Evolutionary conservation across 2,113 vertebrate species (phyloP), one percentile per base, ranked within the genome.

Genomic region (Heptranchias perlo): DNA sequence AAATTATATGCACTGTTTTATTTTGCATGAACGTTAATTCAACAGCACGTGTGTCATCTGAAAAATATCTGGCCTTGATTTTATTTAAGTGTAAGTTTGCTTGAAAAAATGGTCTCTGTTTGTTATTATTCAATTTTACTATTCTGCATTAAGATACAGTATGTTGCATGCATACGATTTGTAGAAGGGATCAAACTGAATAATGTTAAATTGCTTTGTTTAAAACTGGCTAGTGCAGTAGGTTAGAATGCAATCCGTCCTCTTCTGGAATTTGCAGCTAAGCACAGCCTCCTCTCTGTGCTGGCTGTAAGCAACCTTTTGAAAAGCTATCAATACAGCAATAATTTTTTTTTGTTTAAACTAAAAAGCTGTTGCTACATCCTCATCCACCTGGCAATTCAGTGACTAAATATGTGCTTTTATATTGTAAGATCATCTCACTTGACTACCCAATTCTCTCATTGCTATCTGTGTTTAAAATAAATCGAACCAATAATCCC

Each of bases 71-170:
- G 39, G 44, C 16, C 67, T 69, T 69, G 67, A 69, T 14, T 78
- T 89, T 91, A n/a, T n/a, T n/a, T n/a, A n/a, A n/a, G n/a, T n/a
- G n/a, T n/a, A 91, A 91, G 31, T 91, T 91, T 61, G 87, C 35
- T 91, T 61, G 13, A 61, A 61, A 87, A 92, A 61, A 78, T 78
- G 54, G 54, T 6, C n/a, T 21, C 54, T 54, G 14, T 16, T 78
- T 14, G 44, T 86, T 86, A 47, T 54, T 28, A 58, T 92, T 92
- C 28, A 58, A 92, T 35, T 92, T 92, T 58, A 61, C 4, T 92
- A n/a, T 92, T 61, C 54, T 92, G 52, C 11, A 76, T 82, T 82
- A n/a, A 82, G 76, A 44, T 82, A 44, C n/a, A n/a, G n/a, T 82
- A 39, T 39, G n/a, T 14, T 82, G 76, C 54, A n/a, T 92, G 31